A percentile compares a stretch with the other conserved stretches of the same genome.
These are phyloP conservation scores for Epinotia demarniana DNA, from an alignment of 2,888 invertebrate species.

Conservation along the genomic window DNA sequence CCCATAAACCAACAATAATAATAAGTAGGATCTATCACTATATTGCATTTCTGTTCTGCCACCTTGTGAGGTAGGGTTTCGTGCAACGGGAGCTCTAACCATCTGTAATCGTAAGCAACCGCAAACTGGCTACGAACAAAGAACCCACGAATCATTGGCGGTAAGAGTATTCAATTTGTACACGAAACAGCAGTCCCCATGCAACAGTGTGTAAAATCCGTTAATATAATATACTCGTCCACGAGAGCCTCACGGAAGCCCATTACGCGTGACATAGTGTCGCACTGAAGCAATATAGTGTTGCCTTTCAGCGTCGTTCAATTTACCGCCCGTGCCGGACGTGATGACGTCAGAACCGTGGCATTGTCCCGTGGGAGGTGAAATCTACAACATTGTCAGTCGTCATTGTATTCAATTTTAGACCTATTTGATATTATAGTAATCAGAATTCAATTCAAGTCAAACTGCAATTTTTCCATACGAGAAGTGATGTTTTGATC, in stretches of 20 bases:
- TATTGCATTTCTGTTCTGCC: too few species aligned
- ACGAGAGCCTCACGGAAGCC: not conserved
- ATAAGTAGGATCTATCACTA: too few species aligned
- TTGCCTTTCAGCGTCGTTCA: not conserved
- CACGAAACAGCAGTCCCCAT: not conserved
- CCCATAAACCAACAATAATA: too few species aligned
- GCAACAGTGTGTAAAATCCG: not conserved
- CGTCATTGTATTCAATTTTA: not conserved
- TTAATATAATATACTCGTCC: not conserved
- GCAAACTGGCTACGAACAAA: too few species aligned
- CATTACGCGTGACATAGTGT: constrained; percentile 19
- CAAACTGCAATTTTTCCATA: too few species aligned
- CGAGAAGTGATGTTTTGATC: too few species aligned
- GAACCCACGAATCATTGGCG: not conserved
- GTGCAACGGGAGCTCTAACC: too few species aligned
- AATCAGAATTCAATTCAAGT: not conserved
- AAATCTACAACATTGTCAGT: not conserved
- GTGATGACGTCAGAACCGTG: constrained; percentile 6
- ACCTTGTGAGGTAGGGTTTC: too few species aligned
- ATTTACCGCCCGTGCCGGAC: constrained; percentile 17
- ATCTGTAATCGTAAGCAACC: too few species aligned
- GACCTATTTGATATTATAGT: not conserved
- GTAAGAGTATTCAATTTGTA: not conserved
- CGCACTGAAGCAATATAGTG: constrained; percentile 10
- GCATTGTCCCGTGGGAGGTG: not conserved